These are phyloP conservation scores for Poeciliopsis retropinna DNA, from an alignment of 2,113 vertebrate genomes.

Conservation along the genomic window DNA sequence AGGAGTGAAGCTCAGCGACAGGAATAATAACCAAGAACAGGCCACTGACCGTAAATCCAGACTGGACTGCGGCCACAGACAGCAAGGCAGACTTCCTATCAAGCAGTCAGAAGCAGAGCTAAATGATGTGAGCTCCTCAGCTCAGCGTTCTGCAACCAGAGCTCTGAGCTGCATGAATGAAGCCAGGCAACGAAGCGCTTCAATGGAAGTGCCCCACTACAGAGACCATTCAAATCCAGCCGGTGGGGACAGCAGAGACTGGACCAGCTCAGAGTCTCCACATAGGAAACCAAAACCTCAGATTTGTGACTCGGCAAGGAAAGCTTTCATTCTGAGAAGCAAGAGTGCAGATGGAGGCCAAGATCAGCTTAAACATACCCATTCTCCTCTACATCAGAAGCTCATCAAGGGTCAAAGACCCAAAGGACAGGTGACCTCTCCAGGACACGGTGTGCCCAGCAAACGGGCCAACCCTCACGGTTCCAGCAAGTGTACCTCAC, in stretches of 20 bases:
- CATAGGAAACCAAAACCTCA: conserved; percentile 74
- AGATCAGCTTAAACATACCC: conserved; percentile 70
- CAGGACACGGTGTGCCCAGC: conserved; percentile 56
- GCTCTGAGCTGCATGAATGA: conserved; percentile 79
- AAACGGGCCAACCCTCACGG: conserved; percentile 81
- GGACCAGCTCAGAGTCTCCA: conserved; percentile 62
- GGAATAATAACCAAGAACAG: conserved; percentile 75
- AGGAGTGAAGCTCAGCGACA: conserved; percentile 59
- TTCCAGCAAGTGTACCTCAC: conserved; percentile 77
- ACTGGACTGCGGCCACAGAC: conserved; percentile 81
- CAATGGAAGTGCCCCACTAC: conserved; percentile 74
- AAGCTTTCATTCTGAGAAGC: conserved; percentile 67
- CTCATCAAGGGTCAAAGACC: conserved; percentile 71
- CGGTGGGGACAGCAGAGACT: conserved; percentile 58
- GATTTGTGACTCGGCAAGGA: conserved; percentile 63
- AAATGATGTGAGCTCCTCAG: conserved; percentile 47
- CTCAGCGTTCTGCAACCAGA: conserved; percentile 82
- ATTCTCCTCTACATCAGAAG: conserved; percentile 78
- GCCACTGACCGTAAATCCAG: conserved; percentile 80
- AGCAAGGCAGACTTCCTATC: conserved; percentile 74
- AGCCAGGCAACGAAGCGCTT: conserved; percentile 71
- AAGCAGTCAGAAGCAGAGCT: conserved; percentile 39
- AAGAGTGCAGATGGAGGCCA: conserved; percentile 66
- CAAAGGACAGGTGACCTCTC: conserved; percentile 73
- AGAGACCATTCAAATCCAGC: conserved; percentile 78